Evolutionary conservation across 2,888 invertebrate genomes (phyloP), one percentile per base, ranked within the genome.

Genomic region (Caenorhabditis parvicauda): DNA sequence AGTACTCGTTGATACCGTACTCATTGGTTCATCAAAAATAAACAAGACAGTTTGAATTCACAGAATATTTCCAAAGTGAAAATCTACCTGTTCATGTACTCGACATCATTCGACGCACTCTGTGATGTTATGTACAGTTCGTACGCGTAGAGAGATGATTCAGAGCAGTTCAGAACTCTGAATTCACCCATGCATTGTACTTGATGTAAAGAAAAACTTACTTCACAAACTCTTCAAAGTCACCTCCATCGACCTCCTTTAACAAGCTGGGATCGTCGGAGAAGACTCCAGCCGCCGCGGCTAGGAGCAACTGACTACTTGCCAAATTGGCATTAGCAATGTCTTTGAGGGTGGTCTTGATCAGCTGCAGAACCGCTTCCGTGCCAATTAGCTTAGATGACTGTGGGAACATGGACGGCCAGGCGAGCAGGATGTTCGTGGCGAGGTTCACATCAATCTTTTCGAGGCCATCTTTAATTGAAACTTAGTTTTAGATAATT

Each of bases 321-420:
- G 21, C 57, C 6, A 52, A 21, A 14, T 61, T 43, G 7, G 29
- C 25, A 0, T 22, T 14, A 5, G 52, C 28, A 0, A 49, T 27
- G 3, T 44, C 42, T 24, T 35, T 27, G 17, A 63, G 29, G 0
- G 38, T 19, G 21, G 50, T 39, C 22, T 43, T 27, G 6, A 59
- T 48, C 12, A 45, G 41, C 1, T 49, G 32, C 1, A 56, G 38
- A 19, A 64, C 44, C 35, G 48, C 53, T 32, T 64, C 59, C 1
- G 48, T 14, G 44, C 68, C 68, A 45, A 57, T 51, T 14, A 64
- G 47, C 25, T 25, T 37, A 19, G 62, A 59, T 7, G 54, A 49
- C n/a, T 45, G 50, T 3, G 54, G 43, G 49, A 48, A 70, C 3
- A 70, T 38, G 64, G 67, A 71, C 0, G 71, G 68, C 64, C 66